phyloP scores from a whole-genome alignment of 2,888 invertebrate genomes.

The Caenorhabditis sp. region DNA sequence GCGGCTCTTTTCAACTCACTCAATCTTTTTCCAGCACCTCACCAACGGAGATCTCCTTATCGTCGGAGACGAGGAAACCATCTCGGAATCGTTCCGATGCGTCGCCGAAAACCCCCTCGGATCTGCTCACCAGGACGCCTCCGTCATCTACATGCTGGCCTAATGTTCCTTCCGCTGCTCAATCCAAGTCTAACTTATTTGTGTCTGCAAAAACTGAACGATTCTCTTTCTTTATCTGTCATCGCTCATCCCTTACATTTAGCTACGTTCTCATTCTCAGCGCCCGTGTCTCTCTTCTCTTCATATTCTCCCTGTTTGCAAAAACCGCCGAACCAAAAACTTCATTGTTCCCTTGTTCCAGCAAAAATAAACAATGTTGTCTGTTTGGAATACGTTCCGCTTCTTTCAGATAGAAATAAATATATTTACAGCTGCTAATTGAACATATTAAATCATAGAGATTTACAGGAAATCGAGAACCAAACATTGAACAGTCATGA shows the following conservation, averaged over 20 bases:
- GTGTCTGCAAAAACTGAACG: constrained; percentile 16
- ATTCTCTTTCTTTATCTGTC: background rate
- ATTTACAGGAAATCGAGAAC: constrained; percentile 10
- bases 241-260: background rate
- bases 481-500: constrained; percentile 3
- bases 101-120: constrained; percentile 63
- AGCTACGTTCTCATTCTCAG: too few relatives aligned
- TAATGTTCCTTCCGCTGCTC: constrained; percentile 13
- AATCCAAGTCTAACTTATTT: constrained; percentile 19
- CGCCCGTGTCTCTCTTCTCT: too few relatives aligned
- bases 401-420: constrained; percentile 17
- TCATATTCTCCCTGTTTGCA: too few relatives aligned
- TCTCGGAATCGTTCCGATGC: constrained; percentile 69
- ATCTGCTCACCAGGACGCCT: constrained; percentile 54
- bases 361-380: constrained; percentile 40
- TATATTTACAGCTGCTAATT: constrained; percentile 25
- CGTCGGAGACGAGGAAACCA: constrained; percentile 60
- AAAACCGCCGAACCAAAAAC: background rate
- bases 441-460: background rate
- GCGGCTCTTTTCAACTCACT: too few relatives aligned
- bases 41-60: constrained; percentile 68
- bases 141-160: constrained; percentile 62
- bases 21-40: constrained; percentile 48
- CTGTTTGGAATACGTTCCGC: constrained; percentile 22
- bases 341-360: constrained; percentile 18